These are phyloP conservation scores for Xiphorhynchus elegans DNA, from an alignment of 2,113 vertebrate genomes.

Conservation along the genomic window DNA sequence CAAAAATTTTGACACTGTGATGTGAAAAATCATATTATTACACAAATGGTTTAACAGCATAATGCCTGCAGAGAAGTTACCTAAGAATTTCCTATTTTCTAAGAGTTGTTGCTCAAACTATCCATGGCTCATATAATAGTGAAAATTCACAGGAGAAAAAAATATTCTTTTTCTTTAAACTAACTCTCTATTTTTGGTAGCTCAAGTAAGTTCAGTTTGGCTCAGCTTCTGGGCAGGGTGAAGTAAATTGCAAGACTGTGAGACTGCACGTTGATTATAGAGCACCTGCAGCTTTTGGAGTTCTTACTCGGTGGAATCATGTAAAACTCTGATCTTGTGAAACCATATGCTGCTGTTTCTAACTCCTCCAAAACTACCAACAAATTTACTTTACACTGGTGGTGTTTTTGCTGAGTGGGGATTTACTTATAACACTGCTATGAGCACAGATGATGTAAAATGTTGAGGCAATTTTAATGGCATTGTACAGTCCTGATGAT, in stretches of 20 bases:
- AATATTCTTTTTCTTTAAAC: not conserved
- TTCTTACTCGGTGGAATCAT: not conserved
- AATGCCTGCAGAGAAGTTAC: not conserved
- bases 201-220: not conserved
- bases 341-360: not conserved
- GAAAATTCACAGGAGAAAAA: not conserved
- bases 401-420: not conserved
- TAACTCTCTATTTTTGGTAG: not conserved
- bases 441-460: not conserved
- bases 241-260: not conserved
- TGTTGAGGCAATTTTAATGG: rapidly evolving
- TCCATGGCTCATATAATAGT: not conserved
- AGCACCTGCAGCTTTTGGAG: not conserved
- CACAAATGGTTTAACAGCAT: not conserved
- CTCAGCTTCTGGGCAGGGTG: not conserved
- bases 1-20: not conserved
- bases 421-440: not conserved
- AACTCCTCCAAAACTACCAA: not conserved
- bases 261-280: not conserved
- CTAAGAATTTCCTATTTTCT: not conserved
- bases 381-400: not conserved
- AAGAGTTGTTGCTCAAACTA: not conserved
- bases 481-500: not conserved
- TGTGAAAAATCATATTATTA: not conserved
- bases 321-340: not conserved